Base-by-base conservation (phyloP, 2,797 vertebrate species). In the Cossypha caffra region DNA sequence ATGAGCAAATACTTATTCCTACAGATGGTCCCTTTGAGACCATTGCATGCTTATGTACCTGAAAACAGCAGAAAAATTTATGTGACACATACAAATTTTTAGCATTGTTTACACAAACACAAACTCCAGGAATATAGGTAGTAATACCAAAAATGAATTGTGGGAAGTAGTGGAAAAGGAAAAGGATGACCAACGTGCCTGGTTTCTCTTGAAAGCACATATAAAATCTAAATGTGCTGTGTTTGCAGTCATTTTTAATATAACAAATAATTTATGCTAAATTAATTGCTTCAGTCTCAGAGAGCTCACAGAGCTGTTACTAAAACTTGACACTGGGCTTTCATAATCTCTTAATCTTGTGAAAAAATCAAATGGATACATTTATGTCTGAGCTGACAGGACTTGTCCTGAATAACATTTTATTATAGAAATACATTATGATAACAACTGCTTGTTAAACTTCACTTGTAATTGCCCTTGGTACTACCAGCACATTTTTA, bases 401-500 rank as follows among this genome's bases (percentile, higher is more conserved):
- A 52, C 19, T 42, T 45, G 33, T 57, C 54, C 68, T 63, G 23
- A 23, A 33, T 50, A 51, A 28, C 38, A 7, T 69, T 74, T 20
- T 48, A 7, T 19, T 64, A 17, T 6, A 77, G 86, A 77, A 85
- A 74, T 63, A 52, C 10, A n/a, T 50, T 29, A 17, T 31, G n/a
- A 35, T 54, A 73, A 82, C 43, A 37, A 85, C 61, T 85, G 76
- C 52, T 74, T 57, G 43, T 43, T 80, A 43, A 85, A 69, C 47
- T 84, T 87, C 0, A 0, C n/a, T 67, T 83, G 18, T 64, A 69
- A 66, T 69, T 85, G 74, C 71, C 76, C 29, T 69, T 89, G 52
- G 15, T 93, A 68, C 31, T 68, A 68, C 50, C 68, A 86, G 84
- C 43, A 58, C 68, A 62, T 94, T 95, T 96, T 89, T 93, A 82